Conservation (phyloP, 2,113 vertebrate genomes). For the Hucho hucho region DNA sequence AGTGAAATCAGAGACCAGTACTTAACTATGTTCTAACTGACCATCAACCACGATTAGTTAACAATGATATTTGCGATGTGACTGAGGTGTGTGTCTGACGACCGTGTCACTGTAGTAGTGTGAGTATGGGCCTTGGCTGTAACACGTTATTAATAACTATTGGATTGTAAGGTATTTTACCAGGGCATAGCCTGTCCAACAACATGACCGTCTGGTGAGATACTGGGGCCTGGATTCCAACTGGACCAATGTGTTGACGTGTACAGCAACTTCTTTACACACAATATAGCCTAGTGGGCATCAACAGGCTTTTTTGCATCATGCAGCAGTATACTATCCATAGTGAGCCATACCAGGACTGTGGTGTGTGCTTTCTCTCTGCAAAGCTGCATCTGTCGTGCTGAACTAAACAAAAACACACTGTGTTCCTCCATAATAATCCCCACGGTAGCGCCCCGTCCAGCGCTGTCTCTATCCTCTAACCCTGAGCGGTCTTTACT, state of each 20-base stretch:
- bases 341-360: conserved; percentile 49
- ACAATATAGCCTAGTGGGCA: conserved; percentile 63
- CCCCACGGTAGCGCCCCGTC: background rate
- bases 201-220: background rate
- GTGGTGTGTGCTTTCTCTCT: conserved; percentile 34
- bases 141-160: too few species aligned
- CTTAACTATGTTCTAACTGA: conserved; percentile 71
- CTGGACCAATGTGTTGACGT: conserved; percentile 33
- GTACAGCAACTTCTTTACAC: conserved; percentile 52
- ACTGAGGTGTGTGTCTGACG: conserved; percentile 26
- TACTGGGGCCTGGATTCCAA: conserved; percentile 17
- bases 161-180: too few species aligned
- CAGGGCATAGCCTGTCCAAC: background rate
- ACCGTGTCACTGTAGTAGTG: conserved; percentile 74
- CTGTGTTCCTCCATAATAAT: conserved; percentile 24
- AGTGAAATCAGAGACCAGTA: conserved; percentile 75
- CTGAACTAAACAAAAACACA: conserved; percentile 16
- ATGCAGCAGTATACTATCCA: conserved; percentile 46
- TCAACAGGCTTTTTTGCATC: conserved; percentile 54
- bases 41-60: conserved; percentile 65
- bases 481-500: background rate
- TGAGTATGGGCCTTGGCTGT: background rate
- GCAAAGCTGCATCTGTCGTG: conserved; percentile 16
- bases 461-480: background rate
- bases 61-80: conserved; percentile 31